phyloP scores from a whole-genome alignment of 2,113 vertebrate genomes.

The Sardina pilchardus region DNA sequence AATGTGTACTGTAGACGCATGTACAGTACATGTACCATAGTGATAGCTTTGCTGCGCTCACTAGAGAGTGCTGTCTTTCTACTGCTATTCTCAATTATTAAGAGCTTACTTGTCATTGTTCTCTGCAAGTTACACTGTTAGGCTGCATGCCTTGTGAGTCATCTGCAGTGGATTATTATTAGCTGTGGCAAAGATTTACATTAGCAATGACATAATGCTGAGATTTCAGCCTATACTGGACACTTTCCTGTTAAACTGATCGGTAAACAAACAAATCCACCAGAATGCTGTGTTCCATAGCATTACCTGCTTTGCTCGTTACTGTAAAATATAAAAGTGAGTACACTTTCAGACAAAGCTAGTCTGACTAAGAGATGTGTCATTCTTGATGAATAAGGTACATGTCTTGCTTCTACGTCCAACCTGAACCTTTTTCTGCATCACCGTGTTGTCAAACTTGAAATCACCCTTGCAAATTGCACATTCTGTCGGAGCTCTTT shows the following conservation, averaged over 20 bases:
- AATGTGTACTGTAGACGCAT: neutral
- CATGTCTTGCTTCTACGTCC: neutral
- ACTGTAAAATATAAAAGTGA: neutral
- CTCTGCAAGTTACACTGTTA: neutral
- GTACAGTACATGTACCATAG: neutral
- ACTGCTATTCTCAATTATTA: neutral
- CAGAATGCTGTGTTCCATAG: neutral
- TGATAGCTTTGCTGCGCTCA: neutral
- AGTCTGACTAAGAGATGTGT: neutral
- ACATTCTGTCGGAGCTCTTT: slow-evolving; percentile 3
- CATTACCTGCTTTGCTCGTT: neutral
- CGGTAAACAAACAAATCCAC: neutral
- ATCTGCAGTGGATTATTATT: neutral
- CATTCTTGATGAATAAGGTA: neutral
- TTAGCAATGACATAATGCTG: neutral
- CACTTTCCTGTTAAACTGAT: neutral
- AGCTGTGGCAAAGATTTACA: neutral
- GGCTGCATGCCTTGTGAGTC: neutral
- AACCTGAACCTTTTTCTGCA: neutral
- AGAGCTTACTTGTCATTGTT: neutral
- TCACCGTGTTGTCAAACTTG: neutral
- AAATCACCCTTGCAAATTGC: slow-evolving; percentile 8
- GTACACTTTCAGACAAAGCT: neutral
- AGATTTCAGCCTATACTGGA: neutral
- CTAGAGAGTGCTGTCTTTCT: neutral